Evolutionary conservation across 1,140 invertebrate genomes (phyloP), one percentile per base, ranked within the genome.

Genomic region (Nylanderia fulva): DNA sequence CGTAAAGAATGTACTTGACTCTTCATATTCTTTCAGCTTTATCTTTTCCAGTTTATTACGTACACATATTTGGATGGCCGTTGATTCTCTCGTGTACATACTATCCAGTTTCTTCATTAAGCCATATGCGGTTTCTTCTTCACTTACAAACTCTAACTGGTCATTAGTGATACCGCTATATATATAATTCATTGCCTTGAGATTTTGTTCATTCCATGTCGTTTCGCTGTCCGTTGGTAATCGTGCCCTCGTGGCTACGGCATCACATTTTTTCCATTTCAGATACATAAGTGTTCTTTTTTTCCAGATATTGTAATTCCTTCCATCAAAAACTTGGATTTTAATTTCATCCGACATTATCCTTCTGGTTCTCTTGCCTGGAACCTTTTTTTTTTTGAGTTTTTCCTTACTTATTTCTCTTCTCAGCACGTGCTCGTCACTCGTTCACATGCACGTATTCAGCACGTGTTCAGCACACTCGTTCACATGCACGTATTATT

Each of bases 261-360:
- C 86, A 27, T 88, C 39, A 74, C 88, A 92, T 39, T 92, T 86
- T 85, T 92, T 91, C 33, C 33, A 88, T 80, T 85, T 79, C 52
- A 89, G 45, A 56, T 64, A 85, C 64, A 85, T 56, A 13, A 87
- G 18, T 0, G 85, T 76, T 72, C 85, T 83, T 63, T 72, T 85
- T 60, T 85, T 89, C 85, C 83, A 89, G 18, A 77, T 85, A 21
- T 72, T 77, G 54, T 85, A 87, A 13, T 89, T 63, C 13, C 13
- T 61, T 36, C 88, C 84, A 69, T 89, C 84, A 54, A 89, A 89
- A 0, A 86, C 24, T 42, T 80, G 75, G 1, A 89, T 60, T 64
- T 66, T 66, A 39, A 39, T 39, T 45, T 66, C 63, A 4, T 66
- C 63, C 29, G 13, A 7, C 63, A 66, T 66, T 21, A 7, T 66